These are phyloP conservation scores for Hypotaenidia okinawae DNA, from an alignment of 2,797 vertebrate species.

Conservation along the genomic window DNA sequence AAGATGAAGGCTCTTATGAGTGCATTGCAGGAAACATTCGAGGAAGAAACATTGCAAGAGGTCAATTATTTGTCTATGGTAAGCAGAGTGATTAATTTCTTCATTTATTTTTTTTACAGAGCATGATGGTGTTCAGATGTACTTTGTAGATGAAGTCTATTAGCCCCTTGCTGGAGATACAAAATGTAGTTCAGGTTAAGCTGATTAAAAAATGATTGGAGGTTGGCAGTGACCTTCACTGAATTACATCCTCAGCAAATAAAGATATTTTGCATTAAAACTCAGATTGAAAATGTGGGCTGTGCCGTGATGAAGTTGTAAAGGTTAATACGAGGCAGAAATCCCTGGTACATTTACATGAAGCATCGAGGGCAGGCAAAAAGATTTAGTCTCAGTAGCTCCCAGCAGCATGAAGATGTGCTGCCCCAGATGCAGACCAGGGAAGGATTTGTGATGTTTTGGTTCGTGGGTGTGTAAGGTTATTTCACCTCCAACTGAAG, in stretches of 20 bases:
- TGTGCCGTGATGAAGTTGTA: background rate
- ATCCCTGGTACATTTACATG: background rate
- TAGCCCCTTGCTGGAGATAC: background rate
- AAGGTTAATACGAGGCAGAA: background rate
- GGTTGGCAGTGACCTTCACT: background rate
- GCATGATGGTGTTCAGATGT: background rate
- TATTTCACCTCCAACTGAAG: background rate
- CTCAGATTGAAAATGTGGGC: background rate
- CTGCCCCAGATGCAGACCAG: background rate
- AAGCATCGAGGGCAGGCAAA: background rate
- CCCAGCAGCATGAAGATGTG: background rate
- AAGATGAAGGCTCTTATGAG: slow-evolving; percentile 78
- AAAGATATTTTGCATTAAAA: background rate
- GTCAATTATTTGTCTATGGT: slow-evolving; percentile 79
- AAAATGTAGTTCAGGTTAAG: background rate
- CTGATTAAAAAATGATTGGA: background rate
- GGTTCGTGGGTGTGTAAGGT: background rate
- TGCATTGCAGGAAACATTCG: slow-evolving; percentile 72
- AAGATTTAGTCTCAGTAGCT: background rate
- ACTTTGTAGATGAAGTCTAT: background rate
- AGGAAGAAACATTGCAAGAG: slow-evolving; percentile 72
- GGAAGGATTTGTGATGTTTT: background rate
- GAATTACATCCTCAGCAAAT: background rate
- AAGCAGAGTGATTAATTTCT: slow-evolving; percentile 40
- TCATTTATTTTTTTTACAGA: background rate